phyloP scores from a whole-genome alignment of 30 jellyfish, hydroid and myxozoan genomes.

The Mastigias papua region DNA sequence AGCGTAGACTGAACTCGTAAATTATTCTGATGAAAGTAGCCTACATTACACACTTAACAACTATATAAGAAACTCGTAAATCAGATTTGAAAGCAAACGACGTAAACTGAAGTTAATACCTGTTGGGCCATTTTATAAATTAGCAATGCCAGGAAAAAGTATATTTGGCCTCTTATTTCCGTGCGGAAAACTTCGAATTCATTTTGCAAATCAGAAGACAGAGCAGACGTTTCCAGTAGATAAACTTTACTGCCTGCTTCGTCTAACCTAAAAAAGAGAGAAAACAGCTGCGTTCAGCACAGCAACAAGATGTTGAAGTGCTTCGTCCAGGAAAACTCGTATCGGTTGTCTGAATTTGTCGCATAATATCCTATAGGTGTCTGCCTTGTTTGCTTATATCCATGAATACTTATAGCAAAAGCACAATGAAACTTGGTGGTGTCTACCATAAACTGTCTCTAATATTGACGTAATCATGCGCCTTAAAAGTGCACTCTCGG shows the following conservation, averaged over 20 bases:
- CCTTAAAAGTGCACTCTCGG: too few relatives aligned
- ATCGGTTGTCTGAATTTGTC: too few relatives aligned
- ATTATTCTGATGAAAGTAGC: too few relatives aligned
- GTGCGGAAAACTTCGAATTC: conserved; percentile 77
- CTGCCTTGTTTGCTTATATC: too few relatives aligned
- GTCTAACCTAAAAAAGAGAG: conserved; percentile 60
- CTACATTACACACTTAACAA: too few relatives aligned
- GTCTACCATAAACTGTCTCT: too few relatives aligned
- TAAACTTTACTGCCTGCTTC: conserved; percentile 48
- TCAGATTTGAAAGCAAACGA: not conserved
- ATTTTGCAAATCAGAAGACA: conserved; percentile 5
- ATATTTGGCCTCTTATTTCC: conserved; percentile 80
- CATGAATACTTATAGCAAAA: too few relatives aligned
- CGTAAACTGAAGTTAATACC: conserved; percentile 24
- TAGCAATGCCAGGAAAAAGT: conserved; percentile 47
- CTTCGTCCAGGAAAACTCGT: not conserved
- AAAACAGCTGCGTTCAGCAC: not conserved
- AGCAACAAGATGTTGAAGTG: not conserved
- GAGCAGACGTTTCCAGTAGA: not conserved
- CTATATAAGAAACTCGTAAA: not conserved
- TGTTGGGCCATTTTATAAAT: conserved; percentile 78
- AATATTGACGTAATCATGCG: too few relatives aligned
- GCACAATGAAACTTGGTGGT: too few relatives aligned
- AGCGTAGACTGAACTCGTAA: too few relatives aligned
- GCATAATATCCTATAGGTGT: too few relatives aligned